Evolutionary conservation across 2,888 invertebrate genomes (phyloP).

Genomic region (Apotomis turbidana): DNA sequence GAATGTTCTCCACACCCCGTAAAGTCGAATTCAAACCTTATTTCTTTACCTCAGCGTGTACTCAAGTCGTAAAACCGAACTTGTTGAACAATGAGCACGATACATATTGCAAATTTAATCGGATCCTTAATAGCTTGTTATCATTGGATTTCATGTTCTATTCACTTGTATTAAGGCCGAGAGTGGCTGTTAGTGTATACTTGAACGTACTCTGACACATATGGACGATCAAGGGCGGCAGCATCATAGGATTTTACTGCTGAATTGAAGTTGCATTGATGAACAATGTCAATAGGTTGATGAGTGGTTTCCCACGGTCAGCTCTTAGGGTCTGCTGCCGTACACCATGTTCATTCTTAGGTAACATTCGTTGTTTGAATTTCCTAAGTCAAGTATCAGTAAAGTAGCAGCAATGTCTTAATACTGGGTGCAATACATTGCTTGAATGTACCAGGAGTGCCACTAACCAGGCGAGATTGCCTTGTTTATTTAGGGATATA

Average conservation of each 20-base stretch:
- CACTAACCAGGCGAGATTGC: too few species aligned
- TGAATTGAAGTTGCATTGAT: conserved; percentile 15
- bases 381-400: too few species aligned
- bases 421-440: too few species aligned
- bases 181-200: background rate
- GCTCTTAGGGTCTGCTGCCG: too few species aligned
- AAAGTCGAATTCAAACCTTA: conserved; percentile 13
- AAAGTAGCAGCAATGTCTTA: too few species aligned
- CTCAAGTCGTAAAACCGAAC: background rate
- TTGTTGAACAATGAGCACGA: conserved; percentile 14
- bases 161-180: conserved; percentile 21
- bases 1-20: background rate
- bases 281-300: background rate
- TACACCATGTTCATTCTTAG: too few species aligned
- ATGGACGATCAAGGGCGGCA: conserved; percentile 58
- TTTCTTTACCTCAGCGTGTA: background rate
- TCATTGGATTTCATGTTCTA: conserved; percentile 6
- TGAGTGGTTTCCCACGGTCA: conserved; percentile 2
- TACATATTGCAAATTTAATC: conserved; percentile 34
- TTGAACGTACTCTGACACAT: conserved; percentile 42
- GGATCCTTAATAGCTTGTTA: conserved; percentile 3
- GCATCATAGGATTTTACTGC: conserved; percentile 25
- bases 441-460: too few species aligned
- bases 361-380: too few species aligned
- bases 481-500: too few species aligned